Conservation (phyloP, 2,888 invertebrate species). For the Zaprionus obscuricornis region DNA sequence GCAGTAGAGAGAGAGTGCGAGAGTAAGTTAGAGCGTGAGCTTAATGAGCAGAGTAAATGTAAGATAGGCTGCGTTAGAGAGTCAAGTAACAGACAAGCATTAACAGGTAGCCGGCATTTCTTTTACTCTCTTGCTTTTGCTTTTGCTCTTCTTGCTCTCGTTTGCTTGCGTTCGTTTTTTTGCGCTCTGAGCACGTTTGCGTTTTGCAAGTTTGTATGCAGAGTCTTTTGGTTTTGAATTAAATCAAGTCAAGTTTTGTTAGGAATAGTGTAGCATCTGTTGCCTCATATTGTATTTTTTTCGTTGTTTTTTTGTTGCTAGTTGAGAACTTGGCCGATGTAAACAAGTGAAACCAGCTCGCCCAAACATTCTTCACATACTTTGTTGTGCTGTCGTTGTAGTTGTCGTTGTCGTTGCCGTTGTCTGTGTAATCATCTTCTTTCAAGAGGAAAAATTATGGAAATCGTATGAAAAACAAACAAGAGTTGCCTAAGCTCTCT, state of each 20-base stretch:
- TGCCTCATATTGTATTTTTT: too few relatives aligned
- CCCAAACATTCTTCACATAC: constrained; percentile 81
- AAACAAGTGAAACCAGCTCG: constrained; percentile 82
- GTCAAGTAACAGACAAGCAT: constrained; percentile 5
- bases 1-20: too few relatives aligned
- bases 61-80: too few relatives aligned
- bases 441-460: constrained; percentile 34
- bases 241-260: constrained; percentile 36
- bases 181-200: background rate
- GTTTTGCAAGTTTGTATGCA: background rate
- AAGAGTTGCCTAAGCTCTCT: too few relatives aligned
- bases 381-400: constrained; percentile 32
- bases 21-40: constrained; percentile 54
- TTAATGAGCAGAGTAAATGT: constrained; percentile 39
- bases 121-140: constrained; percentile 22
- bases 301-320: constrained; percentile 21
- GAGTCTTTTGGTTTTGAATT: constrained; percentile 32
- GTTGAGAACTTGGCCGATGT: constrained; percentile 52
- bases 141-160: background rate
- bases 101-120: constrained; percentile 69
- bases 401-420: too few relatives aligned
- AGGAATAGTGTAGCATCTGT: constrained; percentile 14
- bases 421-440: too few relatives aligned
- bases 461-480: constrained; percentile 39
- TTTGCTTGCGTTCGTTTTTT: background rate